phyloP scores from a whole-genome alignment of 2,797 vertebrate genomes.

The Sphenodon punctatus region DNA sequence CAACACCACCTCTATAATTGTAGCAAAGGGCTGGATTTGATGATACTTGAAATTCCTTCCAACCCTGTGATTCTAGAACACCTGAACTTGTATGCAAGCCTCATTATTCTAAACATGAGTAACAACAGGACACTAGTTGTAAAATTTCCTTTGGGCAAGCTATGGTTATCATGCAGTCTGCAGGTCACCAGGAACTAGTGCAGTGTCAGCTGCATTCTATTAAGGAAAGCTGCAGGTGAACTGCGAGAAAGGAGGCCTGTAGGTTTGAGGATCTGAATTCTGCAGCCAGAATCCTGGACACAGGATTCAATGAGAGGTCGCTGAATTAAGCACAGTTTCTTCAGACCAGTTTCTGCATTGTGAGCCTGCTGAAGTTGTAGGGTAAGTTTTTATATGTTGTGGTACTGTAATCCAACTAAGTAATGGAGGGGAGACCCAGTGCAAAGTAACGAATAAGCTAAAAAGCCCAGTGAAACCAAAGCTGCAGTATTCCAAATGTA shows the following conservation, averaged over 20 bases:
- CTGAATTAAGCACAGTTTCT: background rate
- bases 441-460: background rate
- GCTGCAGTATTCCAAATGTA: background rate
- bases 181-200: background rate
- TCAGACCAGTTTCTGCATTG: background rate
- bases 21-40: too few species aligned
- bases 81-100: too few species aligned
- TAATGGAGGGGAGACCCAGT: background rate
- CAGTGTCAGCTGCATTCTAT: background rate
- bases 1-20: too few species aligned
- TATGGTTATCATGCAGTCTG: background rate
- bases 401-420: background rate
- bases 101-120: too few species aligned
- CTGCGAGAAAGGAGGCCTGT: accelerated
- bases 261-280: background rate
- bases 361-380: background rate
- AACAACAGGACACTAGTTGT: too few species aligned
- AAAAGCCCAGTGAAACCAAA: too few species aligned
- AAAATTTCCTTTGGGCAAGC: background rate
- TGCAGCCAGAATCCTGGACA: background rate
- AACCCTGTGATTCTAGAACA: too few species aligned
- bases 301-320: background rate
- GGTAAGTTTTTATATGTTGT: background rate
- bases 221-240: background rate
- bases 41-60: too few species aligned